These are phyloP conservation scores for Belonocnema kinseyi DNA, from an alignment of 1,140 invertebrate genomes.

Conservation along the genomic window DNA sequence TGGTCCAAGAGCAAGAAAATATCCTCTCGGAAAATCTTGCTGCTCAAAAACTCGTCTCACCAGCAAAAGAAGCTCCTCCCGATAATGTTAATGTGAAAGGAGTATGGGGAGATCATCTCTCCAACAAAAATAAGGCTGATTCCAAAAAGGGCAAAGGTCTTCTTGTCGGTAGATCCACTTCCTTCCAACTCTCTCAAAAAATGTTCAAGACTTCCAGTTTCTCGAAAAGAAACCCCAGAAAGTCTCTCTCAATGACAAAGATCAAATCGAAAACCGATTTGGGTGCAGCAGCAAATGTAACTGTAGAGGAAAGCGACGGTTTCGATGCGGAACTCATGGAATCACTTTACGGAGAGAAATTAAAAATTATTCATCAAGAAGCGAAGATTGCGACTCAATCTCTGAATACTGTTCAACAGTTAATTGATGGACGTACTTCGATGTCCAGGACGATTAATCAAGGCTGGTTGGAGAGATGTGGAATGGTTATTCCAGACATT, in stretches of 20 bases:
- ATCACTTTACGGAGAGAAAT: not conserved
- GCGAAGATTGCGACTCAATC: slow-evolving; percentile 51
- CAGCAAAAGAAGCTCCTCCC: slow-evolving; percentile 33
- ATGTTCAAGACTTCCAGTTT: slow-evolving; percentile 82
- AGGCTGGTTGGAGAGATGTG: slow-evolving; percentile 77
- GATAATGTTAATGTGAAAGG: slow-evolving; percentile 66
- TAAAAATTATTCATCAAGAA: slow-evolving; percentile 60
- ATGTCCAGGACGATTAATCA: slow-evolving; percentile 59
- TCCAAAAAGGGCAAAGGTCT: slow-evolving; percentile 56
- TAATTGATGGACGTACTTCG: slow-evolving; percentile 46
- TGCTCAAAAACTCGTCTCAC: slow-evolving; percentile 41
- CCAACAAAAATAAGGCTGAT: slow-evolving; percentile 64
- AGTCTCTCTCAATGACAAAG: slow-evolving; percentile 75
- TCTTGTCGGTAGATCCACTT: slow-evolving; percentile 66
- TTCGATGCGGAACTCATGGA: slow-evolving; percentile 12
- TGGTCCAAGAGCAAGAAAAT: slow-evolving; percentile 26
- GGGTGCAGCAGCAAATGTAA: slow-evolving; percentile 36
- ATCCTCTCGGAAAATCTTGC: slow-evolving; percentile 56
- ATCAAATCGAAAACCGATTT: slow-evolving; percentile 52
- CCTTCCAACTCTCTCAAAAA: slow-evolving; percentile 80
- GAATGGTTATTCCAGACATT: slow-evolving; percentile 44
- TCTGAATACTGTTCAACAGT: slow-evolving; percentile 70
- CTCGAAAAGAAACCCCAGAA: slow-evolving; percentile 85
- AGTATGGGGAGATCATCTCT: slow-evolving; percentile 78
- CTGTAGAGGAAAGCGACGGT: slow-evolving; percentile 20